Conservation (phyloP, 2,113 vertebrate genomes). For the Melanostigma gelatinosum region DNA sequence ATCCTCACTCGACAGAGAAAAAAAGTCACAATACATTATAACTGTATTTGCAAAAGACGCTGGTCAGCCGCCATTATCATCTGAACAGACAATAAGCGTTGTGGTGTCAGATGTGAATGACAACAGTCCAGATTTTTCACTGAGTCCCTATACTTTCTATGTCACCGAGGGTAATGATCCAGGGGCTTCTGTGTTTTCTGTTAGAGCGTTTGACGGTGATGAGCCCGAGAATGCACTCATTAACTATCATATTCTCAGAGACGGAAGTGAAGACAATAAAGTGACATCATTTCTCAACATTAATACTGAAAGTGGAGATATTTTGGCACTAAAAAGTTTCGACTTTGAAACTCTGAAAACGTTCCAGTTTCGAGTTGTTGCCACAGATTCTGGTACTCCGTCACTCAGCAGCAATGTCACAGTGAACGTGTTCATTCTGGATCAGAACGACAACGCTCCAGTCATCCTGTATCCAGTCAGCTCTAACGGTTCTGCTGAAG, state of each 20-base stretch:
- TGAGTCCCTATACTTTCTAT: conserved; percentile 63
- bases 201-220: conserved; percentile 66
- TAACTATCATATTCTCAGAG: conserved; percentile 65
- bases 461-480: too few species aligned
- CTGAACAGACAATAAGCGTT: conserved; percentile 51
- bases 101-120: conserved; percentile 71
- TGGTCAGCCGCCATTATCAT: conserved; percentile 57
- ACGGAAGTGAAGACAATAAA: neutral
- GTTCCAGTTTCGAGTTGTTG: conserved; percentile 57
- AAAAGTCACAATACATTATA: conserved; percentile 51
- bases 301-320: conserved; percentile 52
- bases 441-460: too few species aligned
- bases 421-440: too few species aligned
- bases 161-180: conserved; percentile 26
- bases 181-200: conserved; percentile 58
- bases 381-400: too few species aligned
- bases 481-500: too few species aligned
- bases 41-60: conserved; percentile 67
- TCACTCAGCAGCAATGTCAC: too few species aligned
- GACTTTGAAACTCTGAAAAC: conserved; percentile 67
- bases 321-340: conserved; percentile 58
- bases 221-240: conserved; percentile 31
- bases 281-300: conserved; percentile 51
- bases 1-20: conserved; percentile 69
- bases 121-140: conserved; percentile 68